Percentiles rank a stretch among this genome's conserved stretches.
Evolutionary conservation across 30 jellyfish, hydroid and myxozoan species (phyloP).

Genomic region (Hydractinia echinata): DNA sequence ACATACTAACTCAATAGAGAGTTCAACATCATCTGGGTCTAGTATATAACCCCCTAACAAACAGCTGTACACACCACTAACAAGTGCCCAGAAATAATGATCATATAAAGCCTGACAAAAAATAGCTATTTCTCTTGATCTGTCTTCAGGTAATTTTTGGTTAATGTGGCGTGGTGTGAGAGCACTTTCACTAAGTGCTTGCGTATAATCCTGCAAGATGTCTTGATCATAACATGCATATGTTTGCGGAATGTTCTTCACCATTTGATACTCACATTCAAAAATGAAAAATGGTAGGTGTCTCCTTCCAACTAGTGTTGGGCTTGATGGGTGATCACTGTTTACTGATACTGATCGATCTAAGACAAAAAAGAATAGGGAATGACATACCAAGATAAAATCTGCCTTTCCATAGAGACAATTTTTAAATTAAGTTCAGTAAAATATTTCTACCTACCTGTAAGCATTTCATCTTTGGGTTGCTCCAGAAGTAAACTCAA

Average conservation of each 20-base stretch:
- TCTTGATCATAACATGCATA: conserved; percentile 22
- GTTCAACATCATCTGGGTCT: conserved; percentile 67
- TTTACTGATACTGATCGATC: no score
- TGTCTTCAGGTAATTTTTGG: conserved; percentile 37
- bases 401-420: no score
- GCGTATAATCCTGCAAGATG: conserved; percentile 32
- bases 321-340: not conserved
- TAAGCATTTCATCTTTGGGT: not conserved
- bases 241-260: conserved; percentile 13
- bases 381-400: no score
- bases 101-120: conserved; percentile 63
- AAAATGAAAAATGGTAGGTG: conserved; percentile 31
- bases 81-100: conserved; percentile 76
- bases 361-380: no score
- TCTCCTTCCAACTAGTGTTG: conserved; percentile 1
- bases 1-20: conserved; percentile 87
- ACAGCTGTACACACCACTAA: conserved; percentile 65
- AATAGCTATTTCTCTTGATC: conserved; percentile 30
- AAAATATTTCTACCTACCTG: no score
- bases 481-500: conserved; percentile 20
- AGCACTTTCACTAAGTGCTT: conserved; percentile 35
- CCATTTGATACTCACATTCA: conserved; percentile 26
- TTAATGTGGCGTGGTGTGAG: conserved; percentile 40
- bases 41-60: conserved; percentile 57
- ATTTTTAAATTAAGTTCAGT: no score